Evolutionary conservation across 2,797 vertebrate species (phyloP), one percentile per base, ranked within the genome.

Genomic region (Poeciliopsis paucimaculata): DNA sequence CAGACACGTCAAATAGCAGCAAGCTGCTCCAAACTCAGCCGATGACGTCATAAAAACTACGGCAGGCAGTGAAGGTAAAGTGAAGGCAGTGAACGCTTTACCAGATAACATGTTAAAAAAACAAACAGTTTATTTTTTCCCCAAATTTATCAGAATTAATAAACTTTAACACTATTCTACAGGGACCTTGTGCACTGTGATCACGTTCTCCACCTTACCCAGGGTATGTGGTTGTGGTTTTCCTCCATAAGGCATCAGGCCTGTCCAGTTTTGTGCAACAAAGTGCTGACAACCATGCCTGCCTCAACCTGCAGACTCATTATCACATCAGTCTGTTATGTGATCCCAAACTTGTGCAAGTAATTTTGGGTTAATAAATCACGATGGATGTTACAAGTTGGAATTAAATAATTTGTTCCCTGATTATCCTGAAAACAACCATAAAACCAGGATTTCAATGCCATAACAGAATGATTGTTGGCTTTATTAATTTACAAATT

Each of bases 311-410:
- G 51, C 43, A 79, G 20, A 77, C 6, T 3, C 16, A 45, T 34
- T 71, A 66, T 78, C 15, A 3, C 11, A 9, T 3, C 71, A 20
- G 49, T 79, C 18, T 60, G 7, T 39, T 18, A 13, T 18, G 11
- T 31, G 16, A 73, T 49, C 53, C 78, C 18, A 45, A 62, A 76
- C 77, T 23, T 78, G 16, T 71, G 55, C 18, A 60, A 13, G 31
- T 62, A 26, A 31, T 73, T 72, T 81, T 5, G 9, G 18, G 26
- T 72, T 70, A 23, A 41, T 75, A 31, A 15, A 60, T 81, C n/a
- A 64, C 7, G 26, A 15, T 34, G 26, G 7, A 3, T 23, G n/a
- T 72, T 72, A 47, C 12, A 36, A 28, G n/a, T 47, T 74, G 71
- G n/a, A 68, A 2, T 73, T 26, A 68, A 34, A 75, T 36, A 11